phyloP scores from a whole-genome alignment of 2,888 invertebrate genomes.

The Drosophila mercatorum region DNA sequence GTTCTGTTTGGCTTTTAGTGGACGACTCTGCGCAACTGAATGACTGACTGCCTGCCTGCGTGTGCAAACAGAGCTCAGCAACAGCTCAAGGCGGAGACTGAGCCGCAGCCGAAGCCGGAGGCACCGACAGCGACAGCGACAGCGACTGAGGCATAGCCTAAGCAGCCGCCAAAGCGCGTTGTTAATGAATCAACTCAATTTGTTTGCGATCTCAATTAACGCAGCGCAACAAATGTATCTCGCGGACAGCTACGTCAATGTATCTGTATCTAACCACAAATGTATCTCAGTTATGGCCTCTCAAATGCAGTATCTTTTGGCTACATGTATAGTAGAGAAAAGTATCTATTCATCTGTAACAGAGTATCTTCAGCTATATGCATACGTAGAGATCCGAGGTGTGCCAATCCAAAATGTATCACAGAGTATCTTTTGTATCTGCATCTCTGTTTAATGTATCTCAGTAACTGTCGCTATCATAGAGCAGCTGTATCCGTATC shows the following conservation, averaged over 20 bases:
- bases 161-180: slow-evolving; percentile 26
- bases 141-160: not conserved
- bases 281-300: not conserved
- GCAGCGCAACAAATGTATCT: slow-evolving; percentile 17
- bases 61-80: slow-evolving; percentile 42
- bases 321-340: not conserved
- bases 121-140: slow-evolving; percentile 1
- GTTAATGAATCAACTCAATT: slow-evolving; percentile 48
- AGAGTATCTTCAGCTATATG: too few species aligned
- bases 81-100: slow-evolving; percentile 47
- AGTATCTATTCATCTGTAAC: too few species aligned
- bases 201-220: slow-evolving; percentile 39
- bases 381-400: too few species aligned
- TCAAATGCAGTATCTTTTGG: not conserved
- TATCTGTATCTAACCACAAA: not conserved
- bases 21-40: slow-evolving; percentile 35
- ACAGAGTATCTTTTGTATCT: too few species aligned
- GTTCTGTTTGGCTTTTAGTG: slow-evolving; percentile 76
- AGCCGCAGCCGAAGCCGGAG: slow-evolving; percentile 1
- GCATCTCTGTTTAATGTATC: too few species aligned
- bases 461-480: too few species aligned
- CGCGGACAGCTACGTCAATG: not conserved
- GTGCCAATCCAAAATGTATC: too few species aligned
- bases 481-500: too few species aligned
- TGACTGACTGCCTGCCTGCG: slow-evolving; percentile 7